These are phyloP conservation scores for Erinaceus europaeus DNA, from an alignment of 2,113 vertebrate genomes.

Conservation along the genomic window DNA sequence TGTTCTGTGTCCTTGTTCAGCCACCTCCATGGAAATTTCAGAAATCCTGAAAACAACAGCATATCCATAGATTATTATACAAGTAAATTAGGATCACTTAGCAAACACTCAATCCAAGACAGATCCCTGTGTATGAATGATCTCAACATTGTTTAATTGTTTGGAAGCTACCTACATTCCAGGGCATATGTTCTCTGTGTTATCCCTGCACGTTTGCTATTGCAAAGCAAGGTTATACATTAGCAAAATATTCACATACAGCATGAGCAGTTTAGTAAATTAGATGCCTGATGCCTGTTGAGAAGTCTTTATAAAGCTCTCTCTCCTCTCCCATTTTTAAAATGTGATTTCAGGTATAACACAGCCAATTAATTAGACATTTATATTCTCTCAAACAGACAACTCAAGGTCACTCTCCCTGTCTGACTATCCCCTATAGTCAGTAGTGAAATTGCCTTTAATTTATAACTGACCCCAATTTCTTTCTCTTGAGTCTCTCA, in stretches of 20 bases:
- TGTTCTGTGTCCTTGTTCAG: conserved; percentile 84
- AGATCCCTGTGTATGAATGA: background rate
- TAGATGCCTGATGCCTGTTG: conserved; percentile 18
- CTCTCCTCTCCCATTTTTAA: background rate
- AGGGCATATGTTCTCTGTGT: background rate
- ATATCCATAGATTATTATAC: background rate
- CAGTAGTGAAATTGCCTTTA: conserved; percentile 39
- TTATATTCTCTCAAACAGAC: conserved; percentile 46
- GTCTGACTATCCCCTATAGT: background rate
- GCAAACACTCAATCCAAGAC: background rate
- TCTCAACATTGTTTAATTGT: background rate
- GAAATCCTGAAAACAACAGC: conserved; percentile 87
- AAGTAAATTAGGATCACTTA: background rate
- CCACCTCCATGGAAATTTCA: conserved; percentile 93
- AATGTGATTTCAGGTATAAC: conserved; percentile 43
- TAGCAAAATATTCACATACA: conserved; percentile 34
- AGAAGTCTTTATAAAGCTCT: conserved; percentile 48
- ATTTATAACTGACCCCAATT: background rate
- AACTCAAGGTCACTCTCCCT: conserved; percentile 28
- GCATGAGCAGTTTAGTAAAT: conserved; percentile 22
- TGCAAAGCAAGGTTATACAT: conserved; percentile 20
- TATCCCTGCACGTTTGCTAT: background rate
- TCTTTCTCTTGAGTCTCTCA: background rate
- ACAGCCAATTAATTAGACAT: conserved; percentile 43
- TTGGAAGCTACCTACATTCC: background rate